Evolutionary conservation across 2,888 invertebrate genomes (phyloP), one percentile per base, ranked within the genome.

Genomic region (Cephonodes hylas): DNA sequence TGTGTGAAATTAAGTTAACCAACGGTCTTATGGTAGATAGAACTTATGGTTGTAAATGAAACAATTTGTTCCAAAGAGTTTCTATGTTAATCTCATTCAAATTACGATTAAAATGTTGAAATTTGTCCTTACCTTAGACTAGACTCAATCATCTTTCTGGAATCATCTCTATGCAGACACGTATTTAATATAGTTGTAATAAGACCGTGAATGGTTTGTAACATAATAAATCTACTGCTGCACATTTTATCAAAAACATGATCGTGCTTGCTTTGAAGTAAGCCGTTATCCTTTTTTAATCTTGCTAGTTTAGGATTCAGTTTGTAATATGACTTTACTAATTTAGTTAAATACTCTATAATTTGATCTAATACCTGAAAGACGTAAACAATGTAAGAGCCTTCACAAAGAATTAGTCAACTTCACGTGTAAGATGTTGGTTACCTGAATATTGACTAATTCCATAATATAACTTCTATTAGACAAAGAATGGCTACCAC

Each of bases 281-380:
- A 70, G 23, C 76, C 81, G 59, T 87, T 86, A 59, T 92, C 92
- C 63, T 88, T 88, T 72, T 88, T 90, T 73, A 93, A 79, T 65
- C 88, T 79, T 6, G 84, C 89, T 60, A 94, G 76, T 67, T 93
- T 93, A 1, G 92, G 89, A 74, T 93, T 93, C 62, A 93, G 79
- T 75, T 88, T 91, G 70, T 89, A 93, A 75, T 93, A 94, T 25
- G 91, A 90, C 68, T 91, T 89, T 18, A 93, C 93, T 78, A 93
- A 73, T 69, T 89, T 91, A 56, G 92, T 85, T 77, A 93, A 84
- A 68, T 93, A 93, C 64, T 89, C 90, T 79, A 93, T 89, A 72
- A 94, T 89, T 83, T 93, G 91, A 83, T 94, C 93, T 79, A 94
- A 80, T 78, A 94, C 93, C 94, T 94, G 77, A 57, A 93, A 91